These are phyloP conservation scores for Linnaemya vulpina DNA, from an alignment of 2,888 invertebrate species.

Conservation along the genomic window DNA sequence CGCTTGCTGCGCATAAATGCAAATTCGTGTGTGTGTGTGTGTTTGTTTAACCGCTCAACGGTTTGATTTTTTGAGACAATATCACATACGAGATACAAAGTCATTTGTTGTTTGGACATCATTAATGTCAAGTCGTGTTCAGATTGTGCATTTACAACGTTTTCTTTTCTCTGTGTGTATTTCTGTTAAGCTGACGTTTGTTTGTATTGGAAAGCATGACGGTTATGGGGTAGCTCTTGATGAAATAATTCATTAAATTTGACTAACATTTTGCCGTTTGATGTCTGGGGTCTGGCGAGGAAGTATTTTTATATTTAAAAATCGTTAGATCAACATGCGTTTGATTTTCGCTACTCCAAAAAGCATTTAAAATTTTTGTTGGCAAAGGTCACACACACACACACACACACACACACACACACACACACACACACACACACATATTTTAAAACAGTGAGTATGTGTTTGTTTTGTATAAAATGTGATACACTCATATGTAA, in stretches of 20 bases:
- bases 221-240: constrained; percentile 15
- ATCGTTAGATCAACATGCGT: no score
- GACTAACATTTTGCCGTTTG: not conserved
- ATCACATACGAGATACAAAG: constrained; percentile 48
- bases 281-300: not conserved
- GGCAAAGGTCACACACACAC: not conserved
- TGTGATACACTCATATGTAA: no score
- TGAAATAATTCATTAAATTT: constrained; percentile 11
- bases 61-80: constrained; percentile 39
- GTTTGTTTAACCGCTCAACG: constrained; percentile 4
- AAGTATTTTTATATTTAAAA: not conserved
- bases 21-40: constrained; percentile 5
- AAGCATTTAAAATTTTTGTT: no score
- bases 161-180: not conserved
- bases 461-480: no score
- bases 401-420: not conserved
- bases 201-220: constrained; percentile 52
- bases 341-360: no score
- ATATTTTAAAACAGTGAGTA: not conserved
- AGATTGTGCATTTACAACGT: constrained; percentile 52
- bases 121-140: constrained; percentile 66
- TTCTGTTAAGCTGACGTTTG: not conserved
- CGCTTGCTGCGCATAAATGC: constrained; percentile 5
- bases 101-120: constrained; percentile 62
- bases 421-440: no score